Conservation (phyloP, 2,113 vertebrate genomes). For the Pteropus alecto region DNA sequence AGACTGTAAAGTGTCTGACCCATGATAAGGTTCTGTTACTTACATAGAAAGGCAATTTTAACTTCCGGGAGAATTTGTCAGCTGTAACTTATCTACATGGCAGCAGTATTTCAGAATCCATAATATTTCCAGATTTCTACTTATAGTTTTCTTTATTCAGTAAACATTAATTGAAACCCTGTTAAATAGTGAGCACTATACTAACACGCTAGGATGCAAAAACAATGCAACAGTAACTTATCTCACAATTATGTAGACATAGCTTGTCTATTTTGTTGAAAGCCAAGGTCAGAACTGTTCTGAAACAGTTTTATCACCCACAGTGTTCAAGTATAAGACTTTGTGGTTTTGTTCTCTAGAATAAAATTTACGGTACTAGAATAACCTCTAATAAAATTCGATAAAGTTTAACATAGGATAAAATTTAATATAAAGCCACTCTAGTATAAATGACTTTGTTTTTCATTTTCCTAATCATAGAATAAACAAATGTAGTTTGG, state of each 20-base stretch:
- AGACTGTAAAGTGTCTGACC: not conserved
- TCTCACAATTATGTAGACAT: not conserved
- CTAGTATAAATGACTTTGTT: not conserved
- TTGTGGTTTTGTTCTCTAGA: not conserved
- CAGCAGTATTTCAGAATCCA: not conserved
- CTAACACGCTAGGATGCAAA: not conserved
- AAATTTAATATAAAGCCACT: not conserved
- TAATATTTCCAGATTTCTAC: not conserved
- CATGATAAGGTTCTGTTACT: not conserved
- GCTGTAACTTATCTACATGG: not conserved
- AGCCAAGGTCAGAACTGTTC: not conserved
- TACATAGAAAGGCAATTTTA: not conserved
- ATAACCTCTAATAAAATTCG: not conserved
- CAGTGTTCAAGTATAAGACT: not conserved
- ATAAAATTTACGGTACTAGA: not conserved
- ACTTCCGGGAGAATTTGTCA: not conserved
- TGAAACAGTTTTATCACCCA: not conserved
- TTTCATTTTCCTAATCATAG: constrained; percentile 10
- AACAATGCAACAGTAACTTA: not conserved
- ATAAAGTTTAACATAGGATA: not conserved
- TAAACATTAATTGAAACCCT: not conserved
- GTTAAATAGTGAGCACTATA: not conserved
- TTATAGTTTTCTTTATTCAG: not conserved
- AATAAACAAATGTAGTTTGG: not conserved
- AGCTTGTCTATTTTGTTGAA: not conserved